Percentiles rank a stretch among this genome's conserved stretches.
Evolutionary conservation across 2,797 vertebrate species (phyloP).

Genomic region (Neostethus bicornis): DNA sequence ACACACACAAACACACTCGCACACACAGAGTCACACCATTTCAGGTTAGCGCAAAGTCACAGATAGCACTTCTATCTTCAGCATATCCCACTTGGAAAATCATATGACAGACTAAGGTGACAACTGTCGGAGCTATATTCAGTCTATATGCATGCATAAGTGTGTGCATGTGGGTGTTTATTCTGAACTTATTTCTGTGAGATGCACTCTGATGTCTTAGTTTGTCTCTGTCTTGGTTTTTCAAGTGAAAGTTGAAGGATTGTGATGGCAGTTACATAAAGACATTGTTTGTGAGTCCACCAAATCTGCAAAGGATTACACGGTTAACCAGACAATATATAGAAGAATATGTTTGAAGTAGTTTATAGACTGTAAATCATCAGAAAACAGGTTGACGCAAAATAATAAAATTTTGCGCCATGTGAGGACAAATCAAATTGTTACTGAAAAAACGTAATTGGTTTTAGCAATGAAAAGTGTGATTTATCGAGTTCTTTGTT

Average conservation of each 20-base stretch:
- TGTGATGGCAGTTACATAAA: neutral
- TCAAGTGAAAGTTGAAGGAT: neutral
- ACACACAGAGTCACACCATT: conserved; percentile 10
- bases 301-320: neutral
- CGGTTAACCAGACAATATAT: no score
- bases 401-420: no score
- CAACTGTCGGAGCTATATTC: conserved; percentile 20
- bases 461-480: no score
- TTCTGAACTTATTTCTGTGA: conserved; percentile 18
- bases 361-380: no score
- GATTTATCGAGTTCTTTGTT: no score
- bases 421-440: no score
- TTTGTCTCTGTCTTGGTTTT: neutral
- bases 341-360: no score
- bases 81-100: conserved; percentile 43
- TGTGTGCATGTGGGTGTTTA: neutral
- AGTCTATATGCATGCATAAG: neutral
- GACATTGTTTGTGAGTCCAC: neutral
- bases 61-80: conserved; percentile 68
- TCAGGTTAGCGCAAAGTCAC: conserved; percentile 44
- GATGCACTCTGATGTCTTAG: conserved; percentile 18
- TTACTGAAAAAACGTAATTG: no score
- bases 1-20: conserved; percentile 6
- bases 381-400: no score
- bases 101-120: conserved; percentile 45